Conservation (phyloP, 2,113 vertebrate genomes). For the Neolamprologus hecqui region DNA sequence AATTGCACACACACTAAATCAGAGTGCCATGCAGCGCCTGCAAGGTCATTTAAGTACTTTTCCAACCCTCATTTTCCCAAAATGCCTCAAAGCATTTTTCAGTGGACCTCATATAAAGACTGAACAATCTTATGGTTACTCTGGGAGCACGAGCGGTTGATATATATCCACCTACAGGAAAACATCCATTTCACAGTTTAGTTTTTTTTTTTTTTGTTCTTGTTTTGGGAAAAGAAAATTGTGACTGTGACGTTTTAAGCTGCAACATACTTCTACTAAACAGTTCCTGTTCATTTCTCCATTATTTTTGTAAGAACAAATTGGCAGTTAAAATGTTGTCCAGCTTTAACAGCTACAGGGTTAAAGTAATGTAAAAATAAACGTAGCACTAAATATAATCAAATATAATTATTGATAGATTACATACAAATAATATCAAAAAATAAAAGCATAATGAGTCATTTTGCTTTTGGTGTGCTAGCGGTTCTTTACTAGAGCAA, state of each 20-base stretch:
- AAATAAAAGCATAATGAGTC: background rate
- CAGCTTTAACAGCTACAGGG: background rate
- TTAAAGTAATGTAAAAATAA: background rate
- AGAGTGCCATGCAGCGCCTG: background rate
- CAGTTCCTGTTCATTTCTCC: fast-evolving
- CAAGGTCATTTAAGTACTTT: background rate
- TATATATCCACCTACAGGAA: background rate
- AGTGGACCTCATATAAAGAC: background rate
- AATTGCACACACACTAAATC: background rate
- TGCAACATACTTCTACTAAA: fast-evolving
- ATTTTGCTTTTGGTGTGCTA: background rate
- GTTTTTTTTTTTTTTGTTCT: background rate
- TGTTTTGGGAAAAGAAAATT: background rate
- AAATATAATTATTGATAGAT: background rate
- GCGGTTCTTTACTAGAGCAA: background rate
- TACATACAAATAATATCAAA: fast-evolving
- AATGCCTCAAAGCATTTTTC: background rate
- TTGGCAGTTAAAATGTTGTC: background rate
- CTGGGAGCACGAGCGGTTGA: background rate
- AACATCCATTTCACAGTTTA: background rate
- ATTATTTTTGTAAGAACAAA: background rate
- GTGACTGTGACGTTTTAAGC: fast-evolving
- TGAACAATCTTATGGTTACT: background rate
- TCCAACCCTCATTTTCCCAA: background rate
- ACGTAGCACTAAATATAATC: background rate